phyloP scores from a whole-genome alignment of 2,888 invertebrate species.

The Pharmacophagus antenor region DNA sequence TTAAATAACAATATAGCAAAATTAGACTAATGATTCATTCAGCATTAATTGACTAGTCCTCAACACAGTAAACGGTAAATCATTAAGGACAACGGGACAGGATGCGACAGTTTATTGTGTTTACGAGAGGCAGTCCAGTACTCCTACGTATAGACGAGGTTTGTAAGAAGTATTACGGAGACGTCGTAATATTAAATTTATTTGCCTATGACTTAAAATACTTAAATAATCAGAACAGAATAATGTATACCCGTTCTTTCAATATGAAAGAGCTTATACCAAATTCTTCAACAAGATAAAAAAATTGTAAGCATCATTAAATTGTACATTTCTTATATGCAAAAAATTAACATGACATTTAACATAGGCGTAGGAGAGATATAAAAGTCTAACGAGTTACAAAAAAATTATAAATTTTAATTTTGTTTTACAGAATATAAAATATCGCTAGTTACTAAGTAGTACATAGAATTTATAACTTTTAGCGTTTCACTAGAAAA shows the following conservation, averaged over 20 bases:
- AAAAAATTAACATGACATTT: too few species aligned
- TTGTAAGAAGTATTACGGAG: slow-evolving; percentile 25
- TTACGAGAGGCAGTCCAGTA: slow-evolving; percentile 46
- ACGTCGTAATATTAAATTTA: slow-evolving; percentile 10
- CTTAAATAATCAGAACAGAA: neutral
- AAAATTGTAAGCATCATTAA: too few species aligned
- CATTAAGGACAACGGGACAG: slow-evolving; percentile 50
- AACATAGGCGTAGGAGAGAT: too few species aligned
- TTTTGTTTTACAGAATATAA: too few species aligned
- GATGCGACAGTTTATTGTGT: slow-evolving; percentile 64
- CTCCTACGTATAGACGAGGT: slow-evolving; percentile 43
- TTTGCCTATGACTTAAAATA: slow-evolving; percentile 7
- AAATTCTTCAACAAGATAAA: too few species aligned
- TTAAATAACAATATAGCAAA: neutral
- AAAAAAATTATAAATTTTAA: too few species aligned
- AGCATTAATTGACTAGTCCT: slow-evolving; percentile 22
- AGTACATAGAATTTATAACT: too few species aligned
- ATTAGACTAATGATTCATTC: slow-evolving; percentile 15
- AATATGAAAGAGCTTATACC: too few species aligned
- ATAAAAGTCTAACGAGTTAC: too few species aligned
- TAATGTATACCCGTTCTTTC: neutral
- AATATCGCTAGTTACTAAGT: too few species aligned
- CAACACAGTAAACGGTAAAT: slow-evolving; percentile 36
- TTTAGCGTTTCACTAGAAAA: too few species aligned
- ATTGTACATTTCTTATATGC: too few species aligned